Conservation (phyloP, 2,113 vertebrate genomes). For the Alosa alosa region DNA sequence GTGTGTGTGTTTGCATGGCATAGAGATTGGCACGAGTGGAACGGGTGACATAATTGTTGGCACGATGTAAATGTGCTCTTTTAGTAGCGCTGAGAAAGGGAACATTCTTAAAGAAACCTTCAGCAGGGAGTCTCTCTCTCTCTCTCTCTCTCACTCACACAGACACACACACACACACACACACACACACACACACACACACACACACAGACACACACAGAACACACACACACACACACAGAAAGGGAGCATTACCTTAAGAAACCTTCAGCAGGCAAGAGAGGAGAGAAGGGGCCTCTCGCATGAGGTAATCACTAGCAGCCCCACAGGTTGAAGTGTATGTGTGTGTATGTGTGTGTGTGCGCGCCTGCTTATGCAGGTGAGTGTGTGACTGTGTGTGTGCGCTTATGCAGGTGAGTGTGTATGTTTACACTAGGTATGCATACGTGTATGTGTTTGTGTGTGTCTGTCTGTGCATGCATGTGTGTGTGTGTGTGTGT, state of each 20-base stretch:
- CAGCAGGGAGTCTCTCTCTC: constrained; percentile 55
- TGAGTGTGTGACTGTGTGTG: background rate
- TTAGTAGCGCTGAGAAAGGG: constrained; percentile 64
- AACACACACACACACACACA: constrained; percentile 35
- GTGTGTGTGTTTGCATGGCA: constrained; percentile 59
- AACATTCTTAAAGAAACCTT: constrained; percentile 73
- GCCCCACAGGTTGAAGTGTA: background rate
- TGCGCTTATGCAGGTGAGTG: background rate
- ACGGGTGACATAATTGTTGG: constrained; percentile 93
- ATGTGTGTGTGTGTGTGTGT: constrained; percentile 22
- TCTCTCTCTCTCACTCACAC: background rate
- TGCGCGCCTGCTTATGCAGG: background rate
- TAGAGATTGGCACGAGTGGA: constrained; percentile 75
- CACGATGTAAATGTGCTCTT: constrained; percentile 79
- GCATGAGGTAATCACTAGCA: background rate
- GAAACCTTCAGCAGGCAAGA: constrained; percentile 67
- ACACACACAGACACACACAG: background rate
- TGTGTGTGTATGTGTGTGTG: background rate
- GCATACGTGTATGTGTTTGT: background rate
- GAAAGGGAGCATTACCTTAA: constrained; percentile 69
- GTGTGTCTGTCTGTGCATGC: background rate
- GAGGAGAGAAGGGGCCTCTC: background rate
- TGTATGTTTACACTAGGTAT: background rate
- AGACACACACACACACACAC: constrained; percentile 5
- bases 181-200: background rate